phyloP scores from a whole-genome alignment of 2,113 vertebrate species.

The Gila orcuttii region DNA sequence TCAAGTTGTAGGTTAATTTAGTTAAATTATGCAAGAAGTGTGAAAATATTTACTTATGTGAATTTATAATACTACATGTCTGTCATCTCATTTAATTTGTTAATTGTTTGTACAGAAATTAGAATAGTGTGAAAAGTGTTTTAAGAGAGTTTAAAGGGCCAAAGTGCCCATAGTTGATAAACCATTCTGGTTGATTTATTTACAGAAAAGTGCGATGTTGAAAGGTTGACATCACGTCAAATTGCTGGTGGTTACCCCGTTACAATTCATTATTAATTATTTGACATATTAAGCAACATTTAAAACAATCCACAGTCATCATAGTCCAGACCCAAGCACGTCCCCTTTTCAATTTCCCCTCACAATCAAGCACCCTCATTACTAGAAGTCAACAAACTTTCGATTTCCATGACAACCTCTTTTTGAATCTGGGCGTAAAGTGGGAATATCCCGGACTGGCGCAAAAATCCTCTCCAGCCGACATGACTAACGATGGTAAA shows the following conservation, averaged over 20 bases:
- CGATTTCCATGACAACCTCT: slow-evolving; percentile 12
- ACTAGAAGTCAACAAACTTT: neutral
- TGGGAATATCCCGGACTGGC: slow-evolving; percentile 48
- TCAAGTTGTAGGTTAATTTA: neutral
- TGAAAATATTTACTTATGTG: neutral
- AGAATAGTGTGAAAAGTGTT: neutral
- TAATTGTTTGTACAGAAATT: neutral
- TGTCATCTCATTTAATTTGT: neutral
- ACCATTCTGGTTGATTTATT: neutral
- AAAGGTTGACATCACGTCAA: neutral
- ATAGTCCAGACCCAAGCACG: neutral
- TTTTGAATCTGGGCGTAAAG: neutral
- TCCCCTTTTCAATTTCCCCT: neutral
- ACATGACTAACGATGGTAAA: slow-evolving; percentile 26
- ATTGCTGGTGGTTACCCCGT: neutral
- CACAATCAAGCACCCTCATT: neutral
- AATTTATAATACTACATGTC: neutral
- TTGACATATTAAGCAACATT: neutral
- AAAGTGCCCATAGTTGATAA: neutral
- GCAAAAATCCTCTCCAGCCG: slow-evolving; percentile 1
- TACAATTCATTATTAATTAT: neutral
- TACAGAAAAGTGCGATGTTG: neutral
- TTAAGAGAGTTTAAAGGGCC: neutral
- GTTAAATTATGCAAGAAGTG: neutral
- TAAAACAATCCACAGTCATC: neutral